Evolutionary conservation across 2,113 vertebrate species (phyloP), one percentile per base, ranked within the genome.

Genomic region (Ardeotis arabs): DNA sequence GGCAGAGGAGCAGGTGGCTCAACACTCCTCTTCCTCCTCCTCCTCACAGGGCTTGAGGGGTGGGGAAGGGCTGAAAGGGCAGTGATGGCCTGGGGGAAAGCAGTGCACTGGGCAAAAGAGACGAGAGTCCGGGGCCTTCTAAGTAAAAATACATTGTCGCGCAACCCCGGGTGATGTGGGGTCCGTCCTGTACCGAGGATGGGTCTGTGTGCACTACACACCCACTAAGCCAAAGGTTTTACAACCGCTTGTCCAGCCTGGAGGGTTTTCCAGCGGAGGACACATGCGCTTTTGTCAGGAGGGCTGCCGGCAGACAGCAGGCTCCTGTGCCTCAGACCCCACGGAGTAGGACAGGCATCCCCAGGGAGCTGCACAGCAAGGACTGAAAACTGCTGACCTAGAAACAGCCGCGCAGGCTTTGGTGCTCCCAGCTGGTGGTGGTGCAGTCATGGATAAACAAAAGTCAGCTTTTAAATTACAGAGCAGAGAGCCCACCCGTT

Each of bases 261-360:
- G 49, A 17, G 44, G 22, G 25, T 53, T 67, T 81, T 39, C 33
- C 35, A 14, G 39, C 3, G 11, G 58, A 75, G 45, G 45, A 37
- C 39, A 41, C 27, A 1, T 22, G 21, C 35, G 28, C 33, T 68
- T 53, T 41, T 35, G 41, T 35, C 11, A 6, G 31, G 18, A 66
- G 16, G 19, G 39, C 31, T 55, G 50, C 37, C 45, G 47, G 41
- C 35, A 44, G 35, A 12, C 33, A 56, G 55, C 44, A 73, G 17
- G 12, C 20, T 14, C 29, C 3, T 0, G 0, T 17, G 14, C 20
- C 67, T 73, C 45, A 62, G 67, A 58, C 45, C 31, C 50, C 17
- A 21, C 69, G 53, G n/a, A 77, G 45, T 41, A 47, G 68, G 53
- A 39, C 35, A 18, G 2, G 12, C 4, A 0, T 68, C 28, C 45